Base-by-base conservation (phyloP, 2,888 invertebrate genomes). In the Leucania comma region DNA sequence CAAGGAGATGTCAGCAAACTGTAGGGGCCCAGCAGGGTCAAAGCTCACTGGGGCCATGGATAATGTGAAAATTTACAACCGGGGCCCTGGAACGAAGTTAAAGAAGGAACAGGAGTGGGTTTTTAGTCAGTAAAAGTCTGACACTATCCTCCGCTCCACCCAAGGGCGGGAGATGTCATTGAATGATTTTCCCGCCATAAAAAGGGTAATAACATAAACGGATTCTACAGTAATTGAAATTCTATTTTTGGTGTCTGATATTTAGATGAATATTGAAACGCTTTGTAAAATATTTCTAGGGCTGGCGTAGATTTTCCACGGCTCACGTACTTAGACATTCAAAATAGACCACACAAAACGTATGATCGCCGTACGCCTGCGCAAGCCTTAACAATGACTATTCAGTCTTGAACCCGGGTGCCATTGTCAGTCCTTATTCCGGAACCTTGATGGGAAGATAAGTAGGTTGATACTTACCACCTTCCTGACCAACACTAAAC, bases 381-480 rank as follows among this genome's bases (percentile, higher is more conserved):
- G 57, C 67, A 42, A 67, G 42, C 12, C 12, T 3, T 53, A 29
- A 53, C 57, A 75, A 66, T 72, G 22, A 51, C 56, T 35, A 24
- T 71, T 53, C 48, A 50, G 57, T 67, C 50, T 74, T 71, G 32
- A 20, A 51, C 24, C 50, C 32, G n/a, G 22, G 17, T 46, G 20
- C 26, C 35, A 75, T 67, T 72, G 53, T 75, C 17, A 35, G 46
- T 58, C 26, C n/a, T 26, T 57, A 75, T 8, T 67, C 26, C 53
- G 46, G 17, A 24, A 29, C 46, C 29, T 26, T 66, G 51, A 75
- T 42, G 14, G 38, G 38, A 42, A n/a, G 12, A 24, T 26, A 42
- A 5, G 42, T 17, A 22, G 22, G n/a, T 22, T 48, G 29, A 17
- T 38, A 29, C 10, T 51, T 35, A 26, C 32, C 32, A 35, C 17